A percentile compares a stretch with the other conserved stretches of the same genome.
phyloP scores from a whole-genome alignment of 2,113 vertebrate genomes.

The Physeter macrocephalus region DNA sequence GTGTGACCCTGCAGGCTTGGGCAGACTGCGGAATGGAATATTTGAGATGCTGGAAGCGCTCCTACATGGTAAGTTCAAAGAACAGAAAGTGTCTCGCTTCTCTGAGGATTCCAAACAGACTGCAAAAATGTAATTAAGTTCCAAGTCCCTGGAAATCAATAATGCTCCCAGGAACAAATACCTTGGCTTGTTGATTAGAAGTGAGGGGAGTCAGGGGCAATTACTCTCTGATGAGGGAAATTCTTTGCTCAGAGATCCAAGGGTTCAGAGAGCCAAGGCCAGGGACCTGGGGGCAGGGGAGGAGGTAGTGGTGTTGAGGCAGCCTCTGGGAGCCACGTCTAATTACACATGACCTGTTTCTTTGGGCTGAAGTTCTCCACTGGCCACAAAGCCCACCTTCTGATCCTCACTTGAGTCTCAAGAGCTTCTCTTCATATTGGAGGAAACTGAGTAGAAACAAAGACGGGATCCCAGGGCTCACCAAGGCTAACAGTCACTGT shows the following conservation, averaged over 20 bases:
- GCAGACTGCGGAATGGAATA: conserved; percentile 52
- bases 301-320: neutral
- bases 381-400: neutral
- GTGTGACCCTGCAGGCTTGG: neutral
- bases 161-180: conserved; percentile 75
- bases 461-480: neutral
- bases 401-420: neutral
- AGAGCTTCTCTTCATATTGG: neutral
- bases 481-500: neutral
- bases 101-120: conserved; percentile 75
- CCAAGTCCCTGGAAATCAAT: conserved; percentile 82
- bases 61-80: conserved; percentile 69
- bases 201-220: conserved; percentile 73
- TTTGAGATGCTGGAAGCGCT: conserved; percentile 66
- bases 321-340: conserved; percentile 1
- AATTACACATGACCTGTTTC: conserved; percentile 72
- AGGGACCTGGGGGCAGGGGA: neutral
- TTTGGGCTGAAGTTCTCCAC: conserved; percentile 43
- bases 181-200: conserved; percentile 77
- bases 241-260: conserved; percentile 54
- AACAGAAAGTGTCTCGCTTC: conserved; percentile 67
- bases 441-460: neutral
- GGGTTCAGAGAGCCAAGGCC: conserved; percentile 61
- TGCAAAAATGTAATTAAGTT: conserved; percentile 80
- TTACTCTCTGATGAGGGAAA: conserved; percentile 67